Evolutionary conservation across 2,113 vertebrate species (phyloP), one percentile per base, ranked within the genome.

Genomic region (Elephantulus edwardii): DNA sequence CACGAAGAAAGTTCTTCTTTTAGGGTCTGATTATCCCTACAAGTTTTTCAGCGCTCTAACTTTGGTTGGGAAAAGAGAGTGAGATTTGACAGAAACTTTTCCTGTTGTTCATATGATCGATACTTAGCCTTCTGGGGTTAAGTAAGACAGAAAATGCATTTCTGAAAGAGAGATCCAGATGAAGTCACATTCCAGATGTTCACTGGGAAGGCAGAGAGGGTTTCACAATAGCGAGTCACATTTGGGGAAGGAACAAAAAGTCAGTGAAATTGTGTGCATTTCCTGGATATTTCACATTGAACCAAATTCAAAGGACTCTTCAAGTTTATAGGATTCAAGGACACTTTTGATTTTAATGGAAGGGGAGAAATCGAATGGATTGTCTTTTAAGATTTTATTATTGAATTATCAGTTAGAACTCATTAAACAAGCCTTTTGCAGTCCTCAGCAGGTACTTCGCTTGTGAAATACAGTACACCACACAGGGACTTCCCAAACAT

Each of bases 401-500:
- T 71, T 72, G 38, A 46, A 6, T 56, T 75, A 54, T 79, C 72
- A 52, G 14, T 7, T 70, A 38, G n/a, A 78, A 82, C 33, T 91
- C 72, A 58, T 44, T 71, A 72, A 94, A 72, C 35, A 78, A 91
- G 38, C 33, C 44, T 91, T 96, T 86, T 88, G 66, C 76, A 60
- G 44, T 81, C 28, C 52, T 93, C 78, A 89, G 90, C 84, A 86
- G 93, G 54, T 10, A 9, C 35, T 85, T 8, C 30, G 64, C 52
- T 86, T 86, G 70, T 44, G 76, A 86, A 93, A 74, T 10, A 24
- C 2, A 14, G 84, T 44, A 35, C 58, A 88, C 58, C 66, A 2
- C 19, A 48, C 58, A 28, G 64, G 91, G 66, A 92, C 83, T 96
- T 95, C 50, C 91, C 90, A 83, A 86, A 93, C 60, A 38, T 62